Evolutionary conservation across 2,113 vertebrate species (phyloP), one percentile per base, ranked within the genome.

Genomic region (Lathamus discolor): DNA sequence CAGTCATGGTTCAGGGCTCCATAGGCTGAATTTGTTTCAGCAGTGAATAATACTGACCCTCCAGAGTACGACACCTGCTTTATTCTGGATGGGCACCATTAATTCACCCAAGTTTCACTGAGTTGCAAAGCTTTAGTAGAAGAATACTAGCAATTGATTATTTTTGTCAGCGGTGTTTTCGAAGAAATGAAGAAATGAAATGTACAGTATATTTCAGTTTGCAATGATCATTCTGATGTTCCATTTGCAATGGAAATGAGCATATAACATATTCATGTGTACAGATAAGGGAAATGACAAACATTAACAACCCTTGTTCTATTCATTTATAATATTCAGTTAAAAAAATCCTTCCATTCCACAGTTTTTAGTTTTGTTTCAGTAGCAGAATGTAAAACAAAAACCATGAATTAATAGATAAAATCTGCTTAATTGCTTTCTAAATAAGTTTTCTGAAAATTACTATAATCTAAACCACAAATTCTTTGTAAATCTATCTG

Each of bases 261-360:
- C 70, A 92, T 96, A 83, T 94, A 96, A 95, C 94, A 89, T 93
- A 93, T 96, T 96, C 95, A 96, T 96, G 95, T 95, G 94, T 97
- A 96, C 96, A 94, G 94, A 94, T 95, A 97, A 95, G 89, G 95
- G 81, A 96, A 96, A 96, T 80, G 62, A 93, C 95, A 95, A 96
- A 96, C 95, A 94, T 96, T 95, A 96, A 93, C 95, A 96, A 92
- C 64, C 62, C 83, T 94, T 93, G 78, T 94, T 96, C 96, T 88
- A 87, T 94, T 94, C 94, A 88, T 96, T 97, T 96, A 90, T 95
- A 94, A 90, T 95, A 97, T 83, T 91, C 96, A 68, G 78, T 72
- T 8, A 66, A 49, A 73, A 95, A 83, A 96, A 91, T 94, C 89
- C 83, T 96, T 97, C 80, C 66, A 77, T 96, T 96, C 90, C 84